These are phyloP conservation scores for Glossophaga mutica DNA, from an alignment of 2,797 vertebrate species.

Conservation along the genomic window DNA sequence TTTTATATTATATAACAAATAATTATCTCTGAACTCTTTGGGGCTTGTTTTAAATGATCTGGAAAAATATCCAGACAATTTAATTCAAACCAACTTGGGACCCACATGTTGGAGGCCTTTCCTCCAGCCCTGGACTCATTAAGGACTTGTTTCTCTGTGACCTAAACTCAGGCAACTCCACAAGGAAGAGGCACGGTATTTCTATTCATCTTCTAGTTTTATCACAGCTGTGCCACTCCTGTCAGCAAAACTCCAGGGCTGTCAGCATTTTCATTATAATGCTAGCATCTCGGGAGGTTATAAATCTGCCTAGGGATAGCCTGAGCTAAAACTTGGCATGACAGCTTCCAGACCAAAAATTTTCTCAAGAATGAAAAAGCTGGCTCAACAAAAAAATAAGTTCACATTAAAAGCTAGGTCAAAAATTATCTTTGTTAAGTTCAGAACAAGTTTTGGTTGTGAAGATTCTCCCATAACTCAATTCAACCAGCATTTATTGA, in stretches of 20 bases:
- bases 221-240: conserved; percentile 17
- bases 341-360: conserved; percentile 26
- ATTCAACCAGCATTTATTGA: neutral
- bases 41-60: conserved; percentile 10
- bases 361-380: conserved; percentile 55
- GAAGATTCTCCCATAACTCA: conserved; percentile 23
- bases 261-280: conserved; percentile 52
- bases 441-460: neutral
- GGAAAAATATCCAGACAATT: conserved; percentile 32
- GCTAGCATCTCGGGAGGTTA: conserved; percentile 34
- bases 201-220: conserved; percentile 61
- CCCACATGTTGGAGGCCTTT: neutral
- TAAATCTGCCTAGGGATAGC: conserved; percentile 50
- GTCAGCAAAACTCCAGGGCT: conserved; percentile 42
- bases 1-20: neutral
- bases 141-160: conserved; percentile 66
- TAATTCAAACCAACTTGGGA: conserved; percentile 35
- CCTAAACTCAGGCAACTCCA: conserved; percentile 18
- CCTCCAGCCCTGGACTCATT: conserved; percentile 60
- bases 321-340: conserved; percentile 16
- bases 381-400: conserved; percentile 56
- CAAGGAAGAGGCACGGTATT: neutral
- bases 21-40: neutral
- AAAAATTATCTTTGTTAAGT: conserved; percentile 30
- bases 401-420: neutral